Percentiles rank a stretch among this genome's conserved stretches.
Conservation (phyloP, 2,113 vertebrate species). For the Phalacrocorax brasilianus region DNA sequence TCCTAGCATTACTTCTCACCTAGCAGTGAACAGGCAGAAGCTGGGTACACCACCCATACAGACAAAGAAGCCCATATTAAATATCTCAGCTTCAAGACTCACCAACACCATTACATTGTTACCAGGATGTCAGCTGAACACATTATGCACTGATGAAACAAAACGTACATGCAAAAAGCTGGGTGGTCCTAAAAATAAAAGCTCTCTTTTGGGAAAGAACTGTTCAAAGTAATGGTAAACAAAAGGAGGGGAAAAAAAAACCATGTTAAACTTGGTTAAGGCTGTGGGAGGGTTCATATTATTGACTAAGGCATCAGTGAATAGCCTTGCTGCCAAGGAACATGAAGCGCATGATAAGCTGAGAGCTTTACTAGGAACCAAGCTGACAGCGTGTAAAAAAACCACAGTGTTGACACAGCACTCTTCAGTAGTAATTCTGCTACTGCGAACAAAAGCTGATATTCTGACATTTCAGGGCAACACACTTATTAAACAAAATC, state of each 20-base stretch:
- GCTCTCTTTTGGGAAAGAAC: neutral
- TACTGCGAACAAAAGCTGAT: neutral
- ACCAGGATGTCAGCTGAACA: neutral
- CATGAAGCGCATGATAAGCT: rapidly evolving
- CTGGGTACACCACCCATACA: neutral
- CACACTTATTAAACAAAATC: neutral
- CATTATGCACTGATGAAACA: neutral
- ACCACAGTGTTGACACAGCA: neutral
- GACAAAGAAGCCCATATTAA: neutral
- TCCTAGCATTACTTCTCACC: neutral
- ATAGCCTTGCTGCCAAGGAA: neutral
- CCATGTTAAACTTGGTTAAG: neutral
- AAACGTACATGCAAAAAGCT: neutral
- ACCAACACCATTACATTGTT: neutral
- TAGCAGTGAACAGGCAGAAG: neutral
- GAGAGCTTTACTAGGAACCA: neutral
- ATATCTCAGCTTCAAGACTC: neutral
- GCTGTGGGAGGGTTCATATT: neutral
- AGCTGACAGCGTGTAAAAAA: neutral
- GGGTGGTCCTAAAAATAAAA: neutral
- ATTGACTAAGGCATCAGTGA: neutral
- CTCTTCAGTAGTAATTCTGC: neutral
- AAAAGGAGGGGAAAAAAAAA: rapidly evolving
- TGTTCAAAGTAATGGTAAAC: neutral
- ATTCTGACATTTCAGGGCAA: neutral